Evolutionary conservation across 2,888 invertebrate genomes (phyloP).

Genomic region (Himalopsyche tibetana): DNA sequence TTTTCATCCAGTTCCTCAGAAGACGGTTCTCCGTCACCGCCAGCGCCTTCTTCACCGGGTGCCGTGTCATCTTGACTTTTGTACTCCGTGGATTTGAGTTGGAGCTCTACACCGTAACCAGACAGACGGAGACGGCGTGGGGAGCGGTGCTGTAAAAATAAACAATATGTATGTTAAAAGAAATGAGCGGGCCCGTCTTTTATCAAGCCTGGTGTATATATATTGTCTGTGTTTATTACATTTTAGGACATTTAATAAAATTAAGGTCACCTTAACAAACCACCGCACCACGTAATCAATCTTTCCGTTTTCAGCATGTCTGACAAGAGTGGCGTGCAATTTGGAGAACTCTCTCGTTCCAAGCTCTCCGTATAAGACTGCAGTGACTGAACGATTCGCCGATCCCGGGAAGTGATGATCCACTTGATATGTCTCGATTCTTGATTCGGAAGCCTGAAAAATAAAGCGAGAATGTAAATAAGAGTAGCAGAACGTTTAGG

Average conservation of each 20-base stretch:
- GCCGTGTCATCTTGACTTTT: conserved; percentile 97
- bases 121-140: conserved; percentile 85
- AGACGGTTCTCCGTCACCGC: conserved; percentile 68
- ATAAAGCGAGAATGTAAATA: not conserved
- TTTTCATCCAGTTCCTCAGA: conserved; percentile 77
- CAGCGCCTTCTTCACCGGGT: conserved; percentile 76
- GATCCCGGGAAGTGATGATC: conserved; percentile 92
- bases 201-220: not conserved
- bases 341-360: conserved; percentile 84
- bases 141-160: conserved; percentile 69
- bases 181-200: not conserved
- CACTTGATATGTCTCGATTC: conserved; percentile 82
- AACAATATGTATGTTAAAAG: not conserved
- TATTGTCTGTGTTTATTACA: too few species aligned
- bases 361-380: conserved; percentile 93
- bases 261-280: conserved; percentile 82
- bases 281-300: conserved; percentile 94
- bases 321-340: conserved; percentile 85
- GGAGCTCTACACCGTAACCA: conserved; percentile 98
- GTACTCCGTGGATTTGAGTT: conserved; percentile 99
- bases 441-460: conserved; percentile 68
- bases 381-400: conserved; percentile 82
- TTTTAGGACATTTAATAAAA: too few species aligned
- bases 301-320: conserved; percentile 81
- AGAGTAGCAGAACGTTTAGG: too few species aligned